These are phyloP conservation scores for Hylia prasina DNA, from an alignment of 2,113 vertebrate genomes.

Conservation along the genomic window DNA sequence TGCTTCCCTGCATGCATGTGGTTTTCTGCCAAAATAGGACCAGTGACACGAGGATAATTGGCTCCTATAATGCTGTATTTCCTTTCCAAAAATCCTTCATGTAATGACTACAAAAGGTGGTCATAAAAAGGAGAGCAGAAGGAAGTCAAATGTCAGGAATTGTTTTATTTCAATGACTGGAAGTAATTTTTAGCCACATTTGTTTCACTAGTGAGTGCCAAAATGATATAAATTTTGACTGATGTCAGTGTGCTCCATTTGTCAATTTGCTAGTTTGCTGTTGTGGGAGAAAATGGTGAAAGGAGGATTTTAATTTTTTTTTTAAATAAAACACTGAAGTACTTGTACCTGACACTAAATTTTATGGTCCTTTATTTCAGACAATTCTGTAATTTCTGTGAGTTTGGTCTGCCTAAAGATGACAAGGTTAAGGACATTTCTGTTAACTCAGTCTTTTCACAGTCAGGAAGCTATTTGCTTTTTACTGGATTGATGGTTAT, in stretches of 20 bases:
- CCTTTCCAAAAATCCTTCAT: background rate
- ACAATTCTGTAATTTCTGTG: background rate
- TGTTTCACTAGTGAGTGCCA: background rate
- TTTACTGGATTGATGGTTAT: background rate
- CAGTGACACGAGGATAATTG: background rate
- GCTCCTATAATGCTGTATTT: background rate
- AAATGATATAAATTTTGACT: background rate
- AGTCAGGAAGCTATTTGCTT: background rate
- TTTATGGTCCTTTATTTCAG: background rate
- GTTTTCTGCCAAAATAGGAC: background rate
- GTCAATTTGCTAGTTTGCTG: background rate
- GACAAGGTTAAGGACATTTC: background rate
- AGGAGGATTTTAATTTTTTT: background rate
- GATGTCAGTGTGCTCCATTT: background rate
- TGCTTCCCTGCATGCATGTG: background rate
- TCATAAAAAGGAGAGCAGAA: background rate
- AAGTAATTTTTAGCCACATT: slow-evolving; percentile 6
- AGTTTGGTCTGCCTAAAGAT: background rate
- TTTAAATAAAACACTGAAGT: background rate
- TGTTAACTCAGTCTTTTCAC: background rate
- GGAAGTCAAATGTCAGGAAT: slow-evolving; percentile 5
- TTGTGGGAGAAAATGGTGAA: background rate
- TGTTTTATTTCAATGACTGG: slow-evolving; percentile 6
- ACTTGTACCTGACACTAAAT: background rate
- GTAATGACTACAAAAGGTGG: background rate